Evolutionary conservation across 2,113 vertebrate genomes (phyloP).

Genomic region (Menidia beryllina): DNA sequence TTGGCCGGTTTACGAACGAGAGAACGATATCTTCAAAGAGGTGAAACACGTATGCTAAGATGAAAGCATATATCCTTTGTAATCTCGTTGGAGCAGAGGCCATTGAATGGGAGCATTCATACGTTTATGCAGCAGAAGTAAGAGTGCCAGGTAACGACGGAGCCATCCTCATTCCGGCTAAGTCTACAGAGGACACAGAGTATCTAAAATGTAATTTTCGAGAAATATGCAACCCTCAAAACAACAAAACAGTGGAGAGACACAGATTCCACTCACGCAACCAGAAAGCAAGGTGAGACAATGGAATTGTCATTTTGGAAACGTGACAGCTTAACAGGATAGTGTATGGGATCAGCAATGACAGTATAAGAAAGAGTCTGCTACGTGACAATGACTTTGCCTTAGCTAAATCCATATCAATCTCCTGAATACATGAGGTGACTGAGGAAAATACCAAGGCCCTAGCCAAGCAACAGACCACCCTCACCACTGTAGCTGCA

Average conservation of each 20-base stretch:
- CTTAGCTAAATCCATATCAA: neutral
- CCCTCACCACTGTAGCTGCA: neutral
- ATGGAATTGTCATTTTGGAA: neutral
- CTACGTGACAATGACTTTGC: neutral
- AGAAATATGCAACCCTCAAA: conserved; percentile 29
- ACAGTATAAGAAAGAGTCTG: too few relatives aligned
- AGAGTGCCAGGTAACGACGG: neutral
- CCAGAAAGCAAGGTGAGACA: neutral
- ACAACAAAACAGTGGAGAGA: conserved; percentile 4
- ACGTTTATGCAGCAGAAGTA: neutral
- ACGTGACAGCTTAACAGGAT: too few relatives aligned
- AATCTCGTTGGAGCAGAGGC: neutral
- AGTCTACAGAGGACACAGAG: conserved; percentile 34
- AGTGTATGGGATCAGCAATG: too few relatives aligned
- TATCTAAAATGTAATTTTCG: conserved; percentile 40
- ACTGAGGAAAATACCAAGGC: neutral
- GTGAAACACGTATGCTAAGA: too few relatives aligned
- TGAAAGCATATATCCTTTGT: neutral
- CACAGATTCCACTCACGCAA: conserved; percentile 1
- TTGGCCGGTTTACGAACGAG: too few relatives aligned
- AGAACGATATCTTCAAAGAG: too few relatives aligned
- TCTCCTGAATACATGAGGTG: neutral
- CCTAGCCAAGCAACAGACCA: neutral
- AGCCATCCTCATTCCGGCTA: neutral
- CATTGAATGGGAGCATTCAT: neutral